These are phyloP conservation scores for Drosophila crucigera DNA, from an alignment of 2,888 invertebrate genomes.

Conservation along the genomic window DNA sequence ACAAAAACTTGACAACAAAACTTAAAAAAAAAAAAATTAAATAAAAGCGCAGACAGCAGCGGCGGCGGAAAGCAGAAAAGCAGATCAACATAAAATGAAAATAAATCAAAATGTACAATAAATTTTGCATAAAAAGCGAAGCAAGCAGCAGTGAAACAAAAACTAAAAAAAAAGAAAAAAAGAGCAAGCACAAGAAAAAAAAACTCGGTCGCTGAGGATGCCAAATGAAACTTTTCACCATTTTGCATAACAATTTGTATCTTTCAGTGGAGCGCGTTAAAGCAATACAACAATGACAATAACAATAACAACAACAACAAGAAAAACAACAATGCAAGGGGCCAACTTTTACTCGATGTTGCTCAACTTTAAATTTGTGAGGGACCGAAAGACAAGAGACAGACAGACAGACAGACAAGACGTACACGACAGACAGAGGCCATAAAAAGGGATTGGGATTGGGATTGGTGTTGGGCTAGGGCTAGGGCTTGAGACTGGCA, in stretches of 20 bases:
- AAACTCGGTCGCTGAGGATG: conserved; percentile 63
- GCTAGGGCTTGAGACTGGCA: conserved; percentile 48
- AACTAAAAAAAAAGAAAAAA: not conserved
- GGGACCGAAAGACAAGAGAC: conserved; percentile 22
- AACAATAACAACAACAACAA: conserved; percentile 13
- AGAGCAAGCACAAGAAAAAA: conserved; percentile 15
- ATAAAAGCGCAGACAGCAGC: conserved; percentile 69
- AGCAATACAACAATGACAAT: conserved; percentile 55
- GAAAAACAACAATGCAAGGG: conserved; percentile 50
- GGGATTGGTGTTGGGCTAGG: conserved; percentile 44
- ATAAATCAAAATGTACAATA: conserved; percentile 71
- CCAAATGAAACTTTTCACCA: conserved; percentile 81
- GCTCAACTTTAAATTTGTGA: conserved; percentile 72
- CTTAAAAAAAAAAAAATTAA: conserved; percentile 49
- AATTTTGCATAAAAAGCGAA: conserved; percentile 68
- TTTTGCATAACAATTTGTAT: conserved; percentile 82
- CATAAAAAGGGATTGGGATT: conserved; percentile 63
- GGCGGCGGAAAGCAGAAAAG: conserved; percentile 52
- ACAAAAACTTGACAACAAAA: conserved; percentile 7
- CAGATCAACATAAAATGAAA: conserved; percentile 81
- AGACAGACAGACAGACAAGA: not conserved
- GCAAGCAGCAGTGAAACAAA: conserved; percentile 35
- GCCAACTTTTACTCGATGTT: conserved; percentile 78
- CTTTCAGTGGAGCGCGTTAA: conserved; percentile 80
- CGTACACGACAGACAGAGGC: conserved; percentile 29